Conservation (phyloP, 2,113 vertebrate species). For the Promerops cafer region DNA sequence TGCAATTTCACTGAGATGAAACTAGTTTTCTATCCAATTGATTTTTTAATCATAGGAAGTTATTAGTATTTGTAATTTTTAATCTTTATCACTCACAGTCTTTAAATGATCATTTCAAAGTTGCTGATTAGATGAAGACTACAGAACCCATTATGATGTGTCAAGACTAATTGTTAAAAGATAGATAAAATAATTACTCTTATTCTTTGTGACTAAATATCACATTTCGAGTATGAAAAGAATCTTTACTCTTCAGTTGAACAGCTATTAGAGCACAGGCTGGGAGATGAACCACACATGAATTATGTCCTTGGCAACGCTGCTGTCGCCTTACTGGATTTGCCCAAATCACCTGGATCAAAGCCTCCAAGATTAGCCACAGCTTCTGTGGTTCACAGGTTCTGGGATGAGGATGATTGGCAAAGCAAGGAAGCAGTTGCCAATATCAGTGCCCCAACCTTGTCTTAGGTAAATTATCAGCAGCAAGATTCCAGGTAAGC, state of each 20-base stretch:
- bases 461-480: neutral
- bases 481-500: neutral
- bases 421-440: neutral
- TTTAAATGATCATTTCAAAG: neutral
- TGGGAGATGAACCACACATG: neutral
- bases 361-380: neutral
- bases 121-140: neutral
- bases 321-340: neutral
- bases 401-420: neutral
- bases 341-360: neutral
- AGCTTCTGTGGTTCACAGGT: neutral
- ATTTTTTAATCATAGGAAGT: neutral
- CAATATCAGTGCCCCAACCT: neutral
- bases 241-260: neutral
- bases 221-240: neutral
- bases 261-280: neutral
- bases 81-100: neutral
- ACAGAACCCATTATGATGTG: neutral
- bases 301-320: neutral
- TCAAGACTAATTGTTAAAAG: neutral
- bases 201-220: neutral
- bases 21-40: neutral
- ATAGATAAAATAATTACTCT: neutral
- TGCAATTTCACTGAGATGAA: neutral
- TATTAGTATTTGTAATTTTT: constrained; percentile 12